A percentile compares a stretch with the other conserved stretches of the same genome.
Conservation (phyloP, 2,888 invertebrate species). For the Gari tellinella region DNA sequence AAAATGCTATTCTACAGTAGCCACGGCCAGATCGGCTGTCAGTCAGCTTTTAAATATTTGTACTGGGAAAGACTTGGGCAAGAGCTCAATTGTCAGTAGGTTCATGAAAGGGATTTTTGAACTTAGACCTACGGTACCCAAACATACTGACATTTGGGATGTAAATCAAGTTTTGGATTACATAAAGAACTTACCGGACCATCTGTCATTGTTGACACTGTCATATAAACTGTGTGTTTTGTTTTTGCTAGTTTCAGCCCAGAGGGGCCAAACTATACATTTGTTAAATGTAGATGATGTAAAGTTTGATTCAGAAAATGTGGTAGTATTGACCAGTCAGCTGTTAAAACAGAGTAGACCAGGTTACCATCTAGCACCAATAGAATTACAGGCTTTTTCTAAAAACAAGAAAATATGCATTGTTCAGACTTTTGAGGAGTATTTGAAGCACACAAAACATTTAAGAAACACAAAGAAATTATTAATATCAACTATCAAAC, state of each 20-base stretch:
- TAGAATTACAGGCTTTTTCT: not conserved
- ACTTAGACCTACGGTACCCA: not conserved
- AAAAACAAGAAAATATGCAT: not conserved
- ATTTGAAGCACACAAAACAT: not conserved
- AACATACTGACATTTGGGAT: slow-evolving; percentile 8
- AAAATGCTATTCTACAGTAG: slow-evolving; percentile 9
- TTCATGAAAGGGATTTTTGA: slow-evolving; percentile 7
- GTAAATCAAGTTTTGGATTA: not conserved
- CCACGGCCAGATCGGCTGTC: not conserved
- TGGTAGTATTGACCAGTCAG: not conserved
- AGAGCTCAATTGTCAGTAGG: not conserved
- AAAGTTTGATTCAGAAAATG: not conserved
- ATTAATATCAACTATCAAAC: not conserved
- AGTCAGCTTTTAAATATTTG: slow-evolving; percentile 20
- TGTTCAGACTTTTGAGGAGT: slow-evolving; percentile 4
- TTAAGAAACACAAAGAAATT: not conserved
- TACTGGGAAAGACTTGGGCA: not conserved
- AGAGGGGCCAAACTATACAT: no score
- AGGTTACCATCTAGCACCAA: not conserved
- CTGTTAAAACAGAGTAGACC: not conserved
- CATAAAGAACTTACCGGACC: not conserved
- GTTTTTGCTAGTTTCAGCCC: not conserved
- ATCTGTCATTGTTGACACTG: not conserved
- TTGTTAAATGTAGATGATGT: not conserved
- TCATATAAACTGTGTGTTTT: slow-evolving; percentile 4